phyloP scores from a whole-genome alignment of 2,888 invertebrate genomes.

The Taphrorychus bicolor region DNA sequence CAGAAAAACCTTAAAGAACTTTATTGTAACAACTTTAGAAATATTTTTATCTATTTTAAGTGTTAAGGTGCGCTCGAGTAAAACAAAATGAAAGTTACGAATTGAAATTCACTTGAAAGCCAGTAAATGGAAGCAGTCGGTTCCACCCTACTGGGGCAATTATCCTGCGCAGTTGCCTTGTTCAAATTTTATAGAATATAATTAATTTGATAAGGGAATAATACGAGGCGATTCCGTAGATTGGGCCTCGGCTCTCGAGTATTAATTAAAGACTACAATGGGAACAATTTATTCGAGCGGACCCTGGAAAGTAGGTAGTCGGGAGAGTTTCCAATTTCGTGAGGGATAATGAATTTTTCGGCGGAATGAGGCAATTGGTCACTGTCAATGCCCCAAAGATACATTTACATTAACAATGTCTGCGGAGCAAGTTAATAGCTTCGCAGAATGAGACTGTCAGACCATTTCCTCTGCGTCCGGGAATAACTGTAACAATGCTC shows the following conservation, averaged over 20 bases:
- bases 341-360: conserved; percentile 54
- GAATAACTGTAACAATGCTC: conserved; percentile 46
- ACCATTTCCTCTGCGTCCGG: conserved; percentile 44
- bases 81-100: not conserved
- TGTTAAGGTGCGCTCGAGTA: no score
- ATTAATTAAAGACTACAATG: conserved; percentile 54
- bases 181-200: conserved; percentile 43
- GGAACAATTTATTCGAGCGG: conserved; percentile 49
- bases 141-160: conserved; percentile 24
- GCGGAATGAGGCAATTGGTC: conserved; percentile 54
- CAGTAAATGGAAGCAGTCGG: not conserved
- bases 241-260: conserved; percentile 42
- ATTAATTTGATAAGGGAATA: conserved; percentile 51
- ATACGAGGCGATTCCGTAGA: conserved; percentile 46
- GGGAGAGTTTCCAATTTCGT: conserved; percentile 54
- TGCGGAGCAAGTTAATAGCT: conserved; percentile 54
- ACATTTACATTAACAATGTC: conserved; percentile 57
- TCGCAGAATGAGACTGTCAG: conserved; percentile 45
- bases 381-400: conserved; percentile 57
- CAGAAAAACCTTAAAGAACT: no score
- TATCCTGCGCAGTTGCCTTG: conserved; percentile 31
- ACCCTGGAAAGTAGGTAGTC: conserved; percentile 47
- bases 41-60: no score
- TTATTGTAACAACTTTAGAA: no score
- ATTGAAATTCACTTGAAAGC: not conserved